Percentiles rank a stretch among this genome's conserved stretches.
Evolutionary conservation across 2,113 vertebrate species (phyloP).

Genomic region (Xenopus borealis): DNA sequence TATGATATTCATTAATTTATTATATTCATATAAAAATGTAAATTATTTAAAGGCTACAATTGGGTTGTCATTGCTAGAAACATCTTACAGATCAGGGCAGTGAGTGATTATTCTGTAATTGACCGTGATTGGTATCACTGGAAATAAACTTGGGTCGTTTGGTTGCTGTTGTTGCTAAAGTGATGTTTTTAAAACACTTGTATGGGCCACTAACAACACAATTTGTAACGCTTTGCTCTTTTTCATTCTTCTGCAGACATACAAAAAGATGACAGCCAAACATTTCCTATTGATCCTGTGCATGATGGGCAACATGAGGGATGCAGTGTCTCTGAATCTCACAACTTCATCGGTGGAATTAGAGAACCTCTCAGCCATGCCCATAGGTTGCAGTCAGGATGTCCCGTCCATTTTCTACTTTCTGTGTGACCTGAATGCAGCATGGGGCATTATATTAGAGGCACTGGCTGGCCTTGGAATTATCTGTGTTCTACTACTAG

Average conservation of each 20-base stretch:
- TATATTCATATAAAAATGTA: too few relatives aligned
- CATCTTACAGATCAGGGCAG: too few relatives aligned
- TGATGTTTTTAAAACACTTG: too few relatives aligned
- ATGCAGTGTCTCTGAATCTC: slow-evolving; percentile 8
- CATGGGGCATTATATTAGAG: slow-evolving; percentile 35
- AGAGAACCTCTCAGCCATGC: slow-evolving; percentile 2
- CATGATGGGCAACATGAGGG: neutral
- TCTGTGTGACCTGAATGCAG: slow-evolving; percentile 30
- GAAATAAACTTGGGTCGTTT: too few relatives aligned
- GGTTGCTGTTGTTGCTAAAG: too few relatives aligned
- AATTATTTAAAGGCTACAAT: too few relatives aligned
- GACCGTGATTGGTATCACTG: too few relatives aligned
- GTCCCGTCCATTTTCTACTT: slow-evolving; percentile 26
- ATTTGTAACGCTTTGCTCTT: neutral
- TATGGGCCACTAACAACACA: too few relatives aligned
- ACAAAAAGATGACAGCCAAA: slow-evolving; percentile 1
- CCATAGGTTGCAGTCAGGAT: slow-evolving; percentile 19
- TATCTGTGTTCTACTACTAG: slow-evolving; percentile 2
- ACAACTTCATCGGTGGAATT: neutral
- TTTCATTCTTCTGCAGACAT: neutral
- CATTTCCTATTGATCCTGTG: slow-evolving; percentile 1
- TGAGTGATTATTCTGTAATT: too few relatives aligned
- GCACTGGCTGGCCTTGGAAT: slow-evolving; percentile 27
- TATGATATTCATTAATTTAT: too few relatives aligned
- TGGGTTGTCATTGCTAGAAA: too few relatives aligned